These are phyloP conservation scores for Coboldia fuscipes DNA, from an alignment of 1,140 invertebrate species.

Conservation along the genomic window DNA sequence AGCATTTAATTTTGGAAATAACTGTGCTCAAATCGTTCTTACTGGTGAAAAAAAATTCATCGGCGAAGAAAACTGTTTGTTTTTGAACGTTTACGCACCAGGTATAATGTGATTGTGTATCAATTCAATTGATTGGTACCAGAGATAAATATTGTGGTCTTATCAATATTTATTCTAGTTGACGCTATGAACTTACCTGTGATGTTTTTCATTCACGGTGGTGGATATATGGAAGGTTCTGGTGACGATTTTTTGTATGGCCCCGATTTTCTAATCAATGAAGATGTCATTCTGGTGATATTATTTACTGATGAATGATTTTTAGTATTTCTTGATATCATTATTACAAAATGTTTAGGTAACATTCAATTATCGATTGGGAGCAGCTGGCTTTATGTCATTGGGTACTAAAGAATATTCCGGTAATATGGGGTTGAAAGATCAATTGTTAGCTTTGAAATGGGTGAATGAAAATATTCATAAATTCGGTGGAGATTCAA, in stretches of 20 bases:
- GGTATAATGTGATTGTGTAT: constrained; percentile 4
- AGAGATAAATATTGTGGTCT: neutral
- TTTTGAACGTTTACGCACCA: constrained; percentile 33
- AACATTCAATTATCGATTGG: constrained; percentile 42
- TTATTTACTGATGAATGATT: too few relatives aligned
- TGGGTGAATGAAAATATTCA: constrained; percentile 24
- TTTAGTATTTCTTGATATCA: too few relatives aligned
- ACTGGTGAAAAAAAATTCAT: neutral
- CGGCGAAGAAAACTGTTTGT: constrained; percentile 34
- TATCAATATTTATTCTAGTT: constrained; percentile 4
- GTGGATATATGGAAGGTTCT: constrained; percentile 22
- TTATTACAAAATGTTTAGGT: constrained; percentile 36
- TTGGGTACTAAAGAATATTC: constrained; percentile 26
- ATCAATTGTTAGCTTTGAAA: constrained; percentile 24
- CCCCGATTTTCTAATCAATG: constrained; percentile 28
- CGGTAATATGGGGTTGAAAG: constrained; percentile 32
- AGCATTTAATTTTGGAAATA: neutral
- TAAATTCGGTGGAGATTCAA: constrained; percentile 23
- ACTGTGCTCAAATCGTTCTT: neutral
- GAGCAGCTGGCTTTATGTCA: constrained; percentile 33
- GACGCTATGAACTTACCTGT: constrained; percentile 23
- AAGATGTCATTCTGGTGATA: constrained; percentile 33
- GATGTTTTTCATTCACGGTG: constrained; percentile 39
- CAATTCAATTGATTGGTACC: neutral
- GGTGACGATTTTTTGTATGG: constrained; percentile 22